A percentile compares a stretch with the other conserved stretches of the same genome.
These are phyloP conservation scores for Paradisaea rubra DNA, from an alignment of 2,113 vertebrate genomes.

Conservation along the genomic window DNA sequence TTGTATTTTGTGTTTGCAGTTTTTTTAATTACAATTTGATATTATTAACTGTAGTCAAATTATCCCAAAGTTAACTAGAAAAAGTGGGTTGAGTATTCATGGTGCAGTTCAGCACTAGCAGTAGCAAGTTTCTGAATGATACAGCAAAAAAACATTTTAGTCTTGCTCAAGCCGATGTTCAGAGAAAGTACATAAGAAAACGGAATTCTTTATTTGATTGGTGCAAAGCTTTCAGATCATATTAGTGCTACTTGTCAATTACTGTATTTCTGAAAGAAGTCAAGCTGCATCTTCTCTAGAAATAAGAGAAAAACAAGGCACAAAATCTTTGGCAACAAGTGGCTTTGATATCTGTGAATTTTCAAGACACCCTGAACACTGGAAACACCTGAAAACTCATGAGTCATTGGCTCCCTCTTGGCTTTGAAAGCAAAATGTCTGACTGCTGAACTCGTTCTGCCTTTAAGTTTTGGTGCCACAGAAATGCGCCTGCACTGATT, in stretches of 20 bases:
- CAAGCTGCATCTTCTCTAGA: neutral
- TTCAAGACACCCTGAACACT: neutral
- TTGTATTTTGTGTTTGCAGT: neutral
- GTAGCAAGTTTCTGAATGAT: neutral
- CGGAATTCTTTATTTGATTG: neutral
- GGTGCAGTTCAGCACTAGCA: neutral
- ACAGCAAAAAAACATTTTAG: neutral
- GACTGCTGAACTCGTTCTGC: neutral
- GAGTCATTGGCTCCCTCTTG: neutral
- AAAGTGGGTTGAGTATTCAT: neutral
- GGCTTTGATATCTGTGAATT: neutral
- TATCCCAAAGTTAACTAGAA: neutral
- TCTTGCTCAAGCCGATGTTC: neutral
- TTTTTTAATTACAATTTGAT: neutral
- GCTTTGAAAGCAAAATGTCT: neutral
- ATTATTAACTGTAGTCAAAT: neutral
- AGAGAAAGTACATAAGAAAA: neutral
- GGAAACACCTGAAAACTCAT: neutral
- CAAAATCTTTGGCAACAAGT: neutral
- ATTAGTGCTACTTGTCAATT: neutral
- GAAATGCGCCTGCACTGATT: neutral
- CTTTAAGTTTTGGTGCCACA: neutral
- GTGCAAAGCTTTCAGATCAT: neutral
- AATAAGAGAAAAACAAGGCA: neutral
- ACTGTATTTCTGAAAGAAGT: neutral